Evolutionary conservation across 2,797 vertebrate species (phyloP), one percentile per base, ranked within the genome.

Genomic region (Denticeps clupeoides): DNA sequence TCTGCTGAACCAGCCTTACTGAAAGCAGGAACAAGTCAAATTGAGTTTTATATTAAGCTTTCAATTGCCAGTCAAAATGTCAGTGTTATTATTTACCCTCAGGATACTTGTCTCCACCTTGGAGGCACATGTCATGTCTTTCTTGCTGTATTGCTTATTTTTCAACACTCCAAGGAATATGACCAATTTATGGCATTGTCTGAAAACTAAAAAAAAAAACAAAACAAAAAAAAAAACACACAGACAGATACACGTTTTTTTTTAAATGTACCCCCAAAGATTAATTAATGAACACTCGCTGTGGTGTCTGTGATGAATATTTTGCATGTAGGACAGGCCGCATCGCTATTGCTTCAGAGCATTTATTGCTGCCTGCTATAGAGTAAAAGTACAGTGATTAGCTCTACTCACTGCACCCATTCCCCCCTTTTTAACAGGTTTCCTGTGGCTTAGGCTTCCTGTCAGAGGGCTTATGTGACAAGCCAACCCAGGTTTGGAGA

Each of bases 141-240:
- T 37, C 49, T 51, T 29, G 44, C 37, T 57, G 47, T 58, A 58
- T 52, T 58, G 44, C 44, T 41, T 52, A 29, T 52, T 49, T 58
- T 25, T 32, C 49, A 16, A 52, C 31, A 38, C 41, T 43, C 12
- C 5, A 10, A 35, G 9, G 37, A 41, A 38, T 29, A 47, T 35
- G 31, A 47, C 51, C 13, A 50, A 58, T 47, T 23, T 29, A 24
- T 33, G 47, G 51, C 19, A 49, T 16, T 25, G 45, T 41, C 26
- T 16, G 23, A 3, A 21, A 38, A 10, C 16, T 12, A n/a, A 31
- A 12, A 31, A 21, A 18, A 9, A 31, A 31, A 5, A 4, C 28
- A 27, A 27, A 27, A n/a, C n/a, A n/a, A n/a, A n/a, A n/a, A n/a
- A n/a, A n/a, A n/a, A n/a, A n/a, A n/a, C n/a, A n/a, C n/a, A n/a